Evolutionary conservation across 2,113 vertebrate species (phyloP), one percentile per base, ranked within the genome.

Genomic region (Apteryx owenii): DNA sequence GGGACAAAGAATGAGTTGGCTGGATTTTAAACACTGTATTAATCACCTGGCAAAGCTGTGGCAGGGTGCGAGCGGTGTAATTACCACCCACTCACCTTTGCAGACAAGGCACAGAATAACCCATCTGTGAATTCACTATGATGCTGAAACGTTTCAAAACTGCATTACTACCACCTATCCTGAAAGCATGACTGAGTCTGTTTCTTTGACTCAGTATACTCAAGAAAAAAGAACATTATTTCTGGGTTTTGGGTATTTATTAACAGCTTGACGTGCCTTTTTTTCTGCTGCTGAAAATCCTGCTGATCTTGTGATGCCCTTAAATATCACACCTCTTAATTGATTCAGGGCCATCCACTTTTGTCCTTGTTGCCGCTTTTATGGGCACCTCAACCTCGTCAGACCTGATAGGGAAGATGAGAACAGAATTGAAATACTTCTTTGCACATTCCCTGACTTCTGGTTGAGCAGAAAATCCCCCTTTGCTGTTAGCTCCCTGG

Each of bases 161-260:
- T n/a, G 6, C 6, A 3, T 7, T 56, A 0, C 48, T 16, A 4
- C 15, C 42, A 20, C 56, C 76, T 0, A 0, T 22, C 53, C 58
- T 14, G 6, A 17, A 40, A 26, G 53, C 4, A 9, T 14, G 25
- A 5, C 38, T 12, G 46, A 9, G 50, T 48, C 9, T 5, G 4
- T 16, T 58, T 19, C 28, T 7, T 5, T 50, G 58, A 4, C n/a
- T 13, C 54, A 36, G 17, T 9, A 18, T 10, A 12, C 38, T 10
- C 29, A 12, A 42, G 61, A 10, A 36, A 38, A 73, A 68, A 10
- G 46, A 33, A 69, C 2, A 0, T 18, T 36, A 38, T 28, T 56
- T 33, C 26, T 25, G 62, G 38, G 8, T 83, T 31, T 44, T 23
- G 60, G 58, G 17, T 5, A 23, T 29, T 56, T 38, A 8, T 61